Evolutionary conservation across 2,113 vertebrate species (phyloP).

Genomic region (Pomatostomus ruficeps): DNA sequence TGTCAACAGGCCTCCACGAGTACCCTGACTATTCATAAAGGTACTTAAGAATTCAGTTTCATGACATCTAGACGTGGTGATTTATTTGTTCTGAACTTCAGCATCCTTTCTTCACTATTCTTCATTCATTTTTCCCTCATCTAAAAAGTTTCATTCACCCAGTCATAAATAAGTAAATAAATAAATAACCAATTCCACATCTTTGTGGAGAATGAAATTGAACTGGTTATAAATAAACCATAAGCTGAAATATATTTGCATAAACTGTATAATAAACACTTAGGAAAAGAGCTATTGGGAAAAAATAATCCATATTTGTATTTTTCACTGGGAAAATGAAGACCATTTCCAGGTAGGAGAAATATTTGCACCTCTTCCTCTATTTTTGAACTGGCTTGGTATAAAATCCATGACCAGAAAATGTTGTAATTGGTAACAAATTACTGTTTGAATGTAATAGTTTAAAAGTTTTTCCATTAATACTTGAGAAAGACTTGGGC

Average conservation of each 20-base stretch:
- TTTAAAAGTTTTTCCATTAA: neutral
- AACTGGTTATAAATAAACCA: slow-evolving; percentile 57
- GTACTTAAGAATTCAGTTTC: neutral
- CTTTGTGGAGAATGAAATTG: slow-evolving; percentile 22
- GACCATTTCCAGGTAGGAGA: neutral
- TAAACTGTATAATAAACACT: slow-evolving; percentile 27
- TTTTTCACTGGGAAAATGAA: neutral
- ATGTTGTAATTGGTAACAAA: neutral
- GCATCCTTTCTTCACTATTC: neutral
- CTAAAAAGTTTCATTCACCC: slow-evolving; percentile 41
- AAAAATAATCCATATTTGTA: neutral
- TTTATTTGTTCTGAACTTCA: slow-evolving; percentile 7
- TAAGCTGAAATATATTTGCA: slow-evolving; percentile 14
- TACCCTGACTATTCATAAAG: neutral
- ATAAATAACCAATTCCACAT: slow-evolving; percentile 42
- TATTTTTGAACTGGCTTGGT: neutral
- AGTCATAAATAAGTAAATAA: slow-evolving; percentile 52
- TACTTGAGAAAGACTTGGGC: neutral
- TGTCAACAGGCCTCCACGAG: neutral
- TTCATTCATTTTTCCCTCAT: slow-evolving; percentile 12
- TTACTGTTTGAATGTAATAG: neutral
- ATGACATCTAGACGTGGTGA: neutral
- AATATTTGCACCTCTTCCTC: neutral
- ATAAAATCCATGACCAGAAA: neutral
- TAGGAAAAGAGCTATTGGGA: neutral